Evolutionary conservation across 2,797 vertebrate species (phyloP).

Genomic region (Gallinago stenura): DNA sequence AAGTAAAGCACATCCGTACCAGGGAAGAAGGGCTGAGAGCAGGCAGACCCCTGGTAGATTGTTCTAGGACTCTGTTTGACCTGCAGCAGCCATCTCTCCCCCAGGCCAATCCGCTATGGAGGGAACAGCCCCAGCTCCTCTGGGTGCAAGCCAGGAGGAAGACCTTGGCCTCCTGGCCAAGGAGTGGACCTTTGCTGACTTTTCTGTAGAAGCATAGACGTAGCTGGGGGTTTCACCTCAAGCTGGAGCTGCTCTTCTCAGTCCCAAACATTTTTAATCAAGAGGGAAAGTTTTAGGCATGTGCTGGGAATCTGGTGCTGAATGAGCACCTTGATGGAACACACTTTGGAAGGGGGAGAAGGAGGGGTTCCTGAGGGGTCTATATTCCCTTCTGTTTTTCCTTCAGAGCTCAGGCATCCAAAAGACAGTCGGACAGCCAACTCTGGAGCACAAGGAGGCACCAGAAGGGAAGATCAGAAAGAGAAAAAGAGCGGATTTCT

Average conservation of each 20-base stretch:
- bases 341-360: not conserved
- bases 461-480: slow-evolving; percentile 19
- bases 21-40: not conserved
- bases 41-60: not conserved
- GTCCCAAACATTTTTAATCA: not conserved
- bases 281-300: not conserved
- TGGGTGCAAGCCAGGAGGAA: not conserved
- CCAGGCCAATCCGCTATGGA: not conserved
- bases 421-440: not conserved
- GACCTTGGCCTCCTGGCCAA: not conserved
- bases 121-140: not conserved
- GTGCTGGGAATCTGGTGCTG: not conserved
- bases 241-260: not conserved
- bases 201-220: not conserved
- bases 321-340: not conserved
- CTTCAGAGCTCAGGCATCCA: not conserved
- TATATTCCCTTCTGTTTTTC: not conserved
- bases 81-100: not conserved
- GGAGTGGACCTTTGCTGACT: not conserved
- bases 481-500: slow-evolving; percentile 1
- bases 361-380: not conserved
- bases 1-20: not conserved
- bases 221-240: not conserved
- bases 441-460: slow-evolving; percentile 2
- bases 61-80: not conserved